Percentiles rank a stretch among this genome's conserved stretches.
Evolutionary conservation across 2,113 vertebrate genomes (phyloP).

Genomic region (Glareola pratincola): DNA sequence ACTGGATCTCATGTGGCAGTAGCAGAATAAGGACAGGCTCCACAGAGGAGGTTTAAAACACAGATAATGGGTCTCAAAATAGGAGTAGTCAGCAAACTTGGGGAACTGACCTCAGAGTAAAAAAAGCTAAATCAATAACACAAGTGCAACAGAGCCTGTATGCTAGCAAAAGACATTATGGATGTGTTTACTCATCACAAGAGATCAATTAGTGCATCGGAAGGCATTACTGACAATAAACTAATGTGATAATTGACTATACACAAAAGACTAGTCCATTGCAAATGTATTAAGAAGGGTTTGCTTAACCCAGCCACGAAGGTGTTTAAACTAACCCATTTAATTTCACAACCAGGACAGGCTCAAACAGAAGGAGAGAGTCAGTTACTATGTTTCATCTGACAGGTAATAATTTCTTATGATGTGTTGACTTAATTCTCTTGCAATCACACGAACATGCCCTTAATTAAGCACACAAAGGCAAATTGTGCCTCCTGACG

Average conservation of each 20-base stretch:
- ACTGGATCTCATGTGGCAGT: neutral
- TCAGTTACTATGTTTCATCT: constrained; percentile 36
- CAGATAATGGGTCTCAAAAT: neutral
- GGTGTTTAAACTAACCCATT: neutral
- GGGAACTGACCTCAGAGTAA: neutral
- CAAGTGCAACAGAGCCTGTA: neutral
- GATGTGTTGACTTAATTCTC: constrained; percentile 33
- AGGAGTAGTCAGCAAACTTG: neutral
- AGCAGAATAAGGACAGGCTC: neutral
- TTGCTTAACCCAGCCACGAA: constrained; percentile 18
- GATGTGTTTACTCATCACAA: neutral
- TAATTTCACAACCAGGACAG: constrained; percentile 50
- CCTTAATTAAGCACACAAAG: constrained; percentile 31
- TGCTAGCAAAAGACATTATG: neutral
- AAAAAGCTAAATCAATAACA: neutral
- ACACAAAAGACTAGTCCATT: neutral
- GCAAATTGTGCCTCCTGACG: neutral
- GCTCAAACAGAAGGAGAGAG: constrained; percentile 18
- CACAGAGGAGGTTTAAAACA: neutral
- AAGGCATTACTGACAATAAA: neutral
- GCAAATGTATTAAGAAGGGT: neutral
- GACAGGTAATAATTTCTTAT: constrained; percentile 45
- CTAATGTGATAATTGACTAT: neutral
- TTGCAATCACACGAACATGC: constrained; percentile 15
- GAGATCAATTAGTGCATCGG: neutral